Percentiles rank a stretch among this genome's conserved stretches.
Conservation (phyloP, 2,888 invertebrate genomes). For the Reticulitermes lucifugus region DNA sequence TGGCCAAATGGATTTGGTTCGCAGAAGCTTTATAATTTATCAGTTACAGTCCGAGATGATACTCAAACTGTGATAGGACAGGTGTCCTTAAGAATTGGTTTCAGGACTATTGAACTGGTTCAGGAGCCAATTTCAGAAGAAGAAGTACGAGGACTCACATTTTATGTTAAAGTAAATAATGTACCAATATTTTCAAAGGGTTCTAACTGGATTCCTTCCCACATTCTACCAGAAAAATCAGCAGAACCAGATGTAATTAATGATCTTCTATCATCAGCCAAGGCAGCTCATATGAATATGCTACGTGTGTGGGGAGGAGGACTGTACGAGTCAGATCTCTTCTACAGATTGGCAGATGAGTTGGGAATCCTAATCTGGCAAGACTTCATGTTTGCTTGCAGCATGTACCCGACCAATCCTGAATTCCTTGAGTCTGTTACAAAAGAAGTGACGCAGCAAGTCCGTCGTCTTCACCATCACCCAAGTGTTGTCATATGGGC, state of each 20-base stretch:
- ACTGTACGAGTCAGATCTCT: conserved; percentile 89
- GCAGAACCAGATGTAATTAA: conserved; percentile 69
- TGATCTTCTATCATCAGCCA: conserved; percentile 75
- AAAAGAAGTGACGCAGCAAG: conserved; percentile 84
- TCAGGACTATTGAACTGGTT: conserved; percentile 85
- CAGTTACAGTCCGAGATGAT: conserved; percentile 64
- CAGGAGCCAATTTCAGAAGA: conserved; percentile 71
- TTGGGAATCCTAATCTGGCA: conserved; percentile 97
- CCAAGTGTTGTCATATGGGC: conserved; percentile 91
- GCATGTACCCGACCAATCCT: conserved; percentile 87
- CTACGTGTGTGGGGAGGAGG: conserved; percentile 99
- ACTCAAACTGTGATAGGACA: conserved; percentile 60
- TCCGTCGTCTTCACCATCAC: conserved; percentile 85
- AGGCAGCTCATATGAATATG: conserved; percentile 89
- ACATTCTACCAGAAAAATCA: conserved; percentile 83
- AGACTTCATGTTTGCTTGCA: conserved; percentile 96
- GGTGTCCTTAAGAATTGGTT: conserved; percentile 80
- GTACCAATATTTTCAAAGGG: conserved; percentile 94
- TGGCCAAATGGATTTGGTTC: conserved; percentile 96
- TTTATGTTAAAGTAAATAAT: conserved; percentile 89
- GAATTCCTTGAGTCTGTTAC: conserved; percentile 80
- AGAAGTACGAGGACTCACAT: conserved; percentile 72
- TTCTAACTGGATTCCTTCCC: conserved; percentile 92
- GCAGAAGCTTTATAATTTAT: conserved; percentile 80
- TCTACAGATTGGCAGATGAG: conserved; percentile 89